A percentile compares a stretch with the other conserved stretches of the same genome.
Evolutionary conservation across 2,797 vertebrate genomes (phyloP).

Genomic region (Mycteria americana): DNA sequence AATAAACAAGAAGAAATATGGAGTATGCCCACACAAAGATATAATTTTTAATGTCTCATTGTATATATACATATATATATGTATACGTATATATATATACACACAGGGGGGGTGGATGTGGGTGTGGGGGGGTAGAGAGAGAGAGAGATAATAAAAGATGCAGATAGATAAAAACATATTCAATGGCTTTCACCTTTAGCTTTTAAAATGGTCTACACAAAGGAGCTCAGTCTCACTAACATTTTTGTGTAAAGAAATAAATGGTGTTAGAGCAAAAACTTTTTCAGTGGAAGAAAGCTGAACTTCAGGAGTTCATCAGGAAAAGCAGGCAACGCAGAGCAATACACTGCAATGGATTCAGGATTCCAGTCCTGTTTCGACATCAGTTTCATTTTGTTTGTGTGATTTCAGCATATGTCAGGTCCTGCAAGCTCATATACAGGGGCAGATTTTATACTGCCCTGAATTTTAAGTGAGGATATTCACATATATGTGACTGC

Average conservation of each 20-base stretch:
- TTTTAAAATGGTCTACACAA: not conserved
- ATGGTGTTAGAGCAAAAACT: not conserved
- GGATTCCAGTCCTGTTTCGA: not conserved
- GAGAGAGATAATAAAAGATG: not conserved
- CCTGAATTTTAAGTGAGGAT: not conserved
- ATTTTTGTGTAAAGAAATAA: not conserved
- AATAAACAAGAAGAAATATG: not conserved
- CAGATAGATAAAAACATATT: not conserved
- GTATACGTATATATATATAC: not conserved
- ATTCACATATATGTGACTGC: not conserved
- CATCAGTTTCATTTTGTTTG: not conserved
- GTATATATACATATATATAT: no score
- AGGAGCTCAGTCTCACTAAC: not conserved
- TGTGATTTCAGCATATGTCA: not conserved
- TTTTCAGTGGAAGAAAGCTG: not conserved
- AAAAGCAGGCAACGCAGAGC: not conserved
- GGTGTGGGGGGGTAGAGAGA: not conserved
- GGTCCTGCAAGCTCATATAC: not conserved
- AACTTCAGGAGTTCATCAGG: not conserved
- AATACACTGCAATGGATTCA: not conserved
- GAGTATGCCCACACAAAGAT: not conserved
- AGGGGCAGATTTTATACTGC: not conserved
- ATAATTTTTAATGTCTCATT: rapidly evolving
- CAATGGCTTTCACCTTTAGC: not conserved
- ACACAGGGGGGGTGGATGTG: rapidly evolving